These are phyloP conservation scores for Phainopepla nitens DNA, from an alignment of 2,113 vertebrate genomes.

Conservation along the genomic window DNA sequence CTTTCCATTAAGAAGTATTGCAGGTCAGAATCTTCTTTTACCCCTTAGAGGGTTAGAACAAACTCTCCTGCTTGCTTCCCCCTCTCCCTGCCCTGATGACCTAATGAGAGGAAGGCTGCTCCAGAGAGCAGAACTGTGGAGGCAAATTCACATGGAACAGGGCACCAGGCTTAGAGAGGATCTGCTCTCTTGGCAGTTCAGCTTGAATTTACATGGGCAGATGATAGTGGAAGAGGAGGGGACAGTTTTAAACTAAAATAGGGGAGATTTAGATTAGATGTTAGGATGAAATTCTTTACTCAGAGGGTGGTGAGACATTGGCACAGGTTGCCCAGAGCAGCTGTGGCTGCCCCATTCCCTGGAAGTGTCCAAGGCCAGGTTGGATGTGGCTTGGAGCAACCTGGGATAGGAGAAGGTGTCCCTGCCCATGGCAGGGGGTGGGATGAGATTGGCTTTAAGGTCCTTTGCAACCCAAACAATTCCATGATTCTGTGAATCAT, in stretches of 20 bases:
- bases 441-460: not conserved
- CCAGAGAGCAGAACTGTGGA: not conserved
- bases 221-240: not conserved
- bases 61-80: not conserved
- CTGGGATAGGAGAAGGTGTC: not conserved
- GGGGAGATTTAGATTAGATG: not conserved
- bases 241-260: not conserved
- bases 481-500: not conserved
- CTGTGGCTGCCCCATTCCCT: not conserved
- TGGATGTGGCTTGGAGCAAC: fast-evolving
- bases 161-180: not conserved
- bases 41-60: not conserved
- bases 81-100: not conserved
- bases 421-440: not conserved
- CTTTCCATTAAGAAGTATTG: not conserved
- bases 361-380: not conserved
- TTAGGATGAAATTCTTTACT: not conserved
- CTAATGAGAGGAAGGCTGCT: not conserved
- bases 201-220: not conserved
- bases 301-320: not conserved
- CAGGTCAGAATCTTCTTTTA: not conserved
- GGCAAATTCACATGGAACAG: not conserved
- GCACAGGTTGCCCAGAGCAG: not conserved
- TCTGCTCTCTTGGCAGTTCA: not conserved
- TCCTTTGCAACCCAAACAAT: not conserved